Conservation (phyloP, 2,888 invertebrate species). For the Protula sp. region DNA sequence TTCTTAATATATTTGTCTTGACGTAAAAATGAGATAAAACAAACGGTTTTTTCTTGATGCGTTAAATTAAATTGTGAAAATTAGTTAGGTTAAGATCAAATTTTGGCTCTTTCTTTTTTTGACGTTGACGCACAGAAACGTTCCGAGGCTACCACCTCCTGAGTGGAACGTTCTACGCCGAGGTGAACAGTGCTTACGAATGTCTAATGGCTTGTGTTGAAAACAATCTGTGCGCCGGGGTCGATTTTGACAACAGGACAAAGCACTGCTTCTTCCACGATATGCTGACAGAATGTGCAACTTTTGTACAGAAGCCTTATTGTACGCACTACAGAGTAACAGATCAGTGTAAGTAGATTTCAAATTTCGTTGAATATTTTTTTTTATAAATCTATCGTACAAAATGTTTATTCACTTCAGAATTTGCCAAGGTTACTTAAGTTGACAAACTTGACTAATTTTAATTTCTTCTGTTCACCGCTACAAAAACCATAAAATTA, state of each 20-base stretch:
- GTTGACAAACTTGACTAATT: neutral
- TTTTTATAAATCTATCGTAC: too few species aligned
- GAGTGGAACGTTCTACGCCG: too few species aligned
- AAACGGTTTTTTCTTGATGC: too few species aligned
- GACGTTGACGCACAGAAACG: too few species aligned
- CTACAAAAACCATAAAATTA: too few species aligned
- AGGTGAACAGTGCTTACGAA: neutral
- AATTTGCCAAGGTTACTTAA: neutral
- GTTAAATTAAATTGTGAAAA: too few species aligned
- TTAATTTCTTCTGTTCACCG: neutral
- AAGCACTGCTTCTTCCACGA: neutral
- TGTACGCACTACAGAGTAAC: constrained; percentile 2
- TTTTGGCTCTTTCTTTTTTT: too few species aligned
- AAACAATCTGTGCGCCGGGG: neutral
- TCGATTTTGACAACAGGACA: neutral
- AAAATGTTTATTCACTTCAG: neutral
- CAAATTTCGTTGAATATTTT: too few species aligned
- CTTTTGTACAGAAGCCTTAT: neutral
- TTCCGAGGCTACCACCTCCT: too few species aligned
- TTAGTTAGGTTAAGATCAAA: too few species aligned
- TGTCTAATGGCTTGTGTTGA: neutral
- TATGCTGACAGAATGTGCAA: neutral
- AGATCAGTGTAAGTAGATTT: neutral
- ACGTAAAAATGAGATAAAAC: too few species aligned
- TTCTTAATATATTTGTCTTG: too few species aligned